Conservation (phyloP, 2,113 vertebrate genomes). For the Hypomesus transpacificus region DNA sequence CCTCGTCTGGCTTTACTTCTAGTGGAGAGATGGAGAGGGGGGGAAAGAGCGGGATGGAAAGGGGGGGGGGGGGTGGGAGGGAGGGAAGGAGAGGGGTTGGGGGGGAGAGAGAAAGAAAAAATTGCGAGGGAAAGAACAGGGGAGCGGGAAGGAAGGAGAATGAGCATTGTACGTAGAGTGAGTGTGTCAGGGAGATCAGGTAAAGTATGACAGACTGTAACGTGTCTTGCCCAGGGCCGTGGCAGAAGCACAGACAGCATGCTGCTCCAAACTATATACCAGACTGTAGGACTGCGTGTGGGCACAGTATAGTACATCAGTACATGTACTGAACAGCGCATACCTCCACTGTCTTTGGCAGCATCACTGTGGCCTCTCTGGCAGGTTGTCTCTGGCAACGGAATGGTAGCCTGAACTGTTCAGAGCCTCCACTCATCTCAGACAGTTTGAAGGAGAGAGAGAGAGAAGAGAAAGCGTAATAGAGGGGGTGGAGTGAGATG, state of each 20-base stretch:
- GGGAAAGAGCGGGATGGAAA: constrained; percentile 34
- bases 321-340: too few species aligned
- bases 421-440: background rate
- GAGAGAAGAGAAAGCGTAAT: background rate
- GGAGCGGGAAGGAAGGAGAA: too few species aligned
- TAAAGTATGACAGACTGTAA: constrained; percentile 30
- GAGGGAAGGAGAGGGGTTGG: constrained; percentile 11
- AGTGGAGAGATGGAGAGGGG: constrained; percentile 29
- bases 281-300: too few species aligned
- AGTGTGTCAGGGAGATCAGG: too few species aligned
- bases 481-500: background rate
- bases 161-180: too few species aligned
- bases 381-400: too few species aligned
- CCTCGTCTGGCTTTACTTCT: constrained; percentile 36
- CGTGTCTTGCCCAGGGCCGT: background rate
- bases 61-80: constrained; percentile 19
- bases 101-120: background rate
- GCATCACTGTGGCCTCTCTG: too few species aligned
- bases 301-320: too few species aligned
- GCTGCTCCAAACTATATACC: too few species aligned
- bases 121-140: too few species aligned
- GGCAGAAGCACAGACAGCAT: background rate
- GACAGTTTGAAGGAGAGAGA: background rate
- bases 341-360: too few species aligned
- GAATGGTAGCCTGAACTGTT: background rate